Conservation (phyloP, 2,113 vertebrate species). For the Orientallactaga bullata region DNA sequence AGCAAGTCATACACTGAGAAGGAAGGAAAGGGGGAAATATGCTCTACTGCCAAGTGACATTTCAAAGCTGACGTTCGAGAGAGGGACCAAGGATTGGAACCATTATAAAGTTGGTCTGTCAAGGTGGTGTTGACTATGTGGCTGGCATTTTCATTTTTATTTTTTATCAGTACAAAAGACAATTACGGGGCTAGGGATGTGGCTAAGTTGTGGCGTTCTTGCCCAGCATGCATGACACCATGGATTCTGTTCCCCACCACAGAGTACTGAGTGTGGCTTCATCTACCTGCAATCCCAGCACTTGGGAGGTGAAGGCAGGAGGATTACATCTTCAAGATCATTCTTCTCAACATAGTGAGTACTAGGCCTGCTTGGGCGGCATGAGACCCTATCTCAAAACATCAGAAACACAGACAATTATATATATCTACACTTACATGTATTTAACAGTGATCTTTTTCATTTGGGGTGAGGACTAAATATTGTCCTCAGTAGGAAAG, state of each 20-base stretch:
- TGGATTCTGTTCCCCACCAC: too few species aligned
- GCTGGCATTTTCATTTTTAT: conserved; percentile 29
- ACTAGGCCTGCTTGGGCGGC: too few species aligned
- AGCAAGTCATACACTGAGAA: neutral
- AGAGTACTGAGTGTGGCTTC: too few species aligned
- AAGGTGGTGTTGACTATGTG: neutral
- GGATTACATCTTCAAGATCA: neutral
- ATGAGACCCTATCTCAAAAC: too few species aligned
- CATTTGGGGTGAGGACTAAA: neutral
- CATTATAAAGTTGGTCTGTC: neutral
- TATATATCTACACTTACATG: neutral
- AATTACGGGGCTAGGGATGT: neutral
- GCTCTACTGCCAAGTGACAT: neutral
- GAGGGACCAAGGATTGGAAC: neutral
- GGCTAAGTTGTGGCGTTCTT: too few species aligned
- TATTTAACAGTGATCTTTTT: conserved; percentile 21
- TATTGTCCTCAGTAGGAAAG: neutral
- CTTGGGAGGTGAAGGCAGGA: too few species aligned
- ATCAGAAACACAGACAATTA: neutral
- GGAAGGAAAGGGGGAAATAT: neutral
- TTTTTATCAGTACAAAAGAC: neutral
- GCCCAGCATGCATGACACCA: too few species aligned
- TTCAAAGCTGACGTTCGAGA: neutral
- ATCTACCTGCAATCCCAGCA: too few species aligned
- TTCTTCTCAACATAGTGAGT: too few species aligned